Base-by-base conservation (phyloP, 1,140 invertebrate species). In the Cotesia glomerata region DNA sequence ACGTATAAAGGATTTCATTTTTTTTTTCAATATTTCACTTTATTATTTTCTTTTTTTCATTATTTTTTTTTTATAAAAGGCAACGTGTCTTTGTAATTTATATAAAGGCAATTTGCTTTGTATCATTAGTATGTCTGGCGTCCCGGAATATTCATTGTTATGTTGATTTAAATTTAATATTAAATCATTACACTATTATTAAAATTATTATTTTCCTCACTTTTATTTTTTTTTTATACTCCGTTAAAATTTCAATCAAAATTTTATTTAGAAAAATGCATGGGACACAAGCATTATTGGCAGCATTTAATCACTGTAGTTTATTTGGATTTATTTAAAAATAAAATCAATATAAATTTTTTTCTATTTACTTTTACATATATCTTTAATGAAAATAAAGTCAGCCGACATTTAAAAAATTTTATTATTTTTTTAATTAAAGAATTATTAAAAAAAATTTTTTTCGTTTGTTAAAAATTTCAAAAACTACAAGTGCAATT, bases 101-200 rank as follows among this genome's bases (percentile, higher is more conserved):
- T 77, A 78, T 84, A 81, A 87, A 87, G 85, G 85, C 85, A 87
- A 84, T 87, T 83, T 77, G 81, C 79, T 87, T 87, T 87, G 85
- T 87, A 87, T 87, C 84, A 85, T 86, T 81, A 82, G 85, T 86
- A 82, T 85, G 79, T 83, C 77, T 81, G 83, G 78, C 79, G 79
- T 81, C 79, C 83, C 83, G 71, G 72, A 75, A 77, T 65, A 16
- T n/a, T 16, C 51, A 32, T 34, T 62, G 9, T 32, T 71, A 51
- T 39, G 39, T 1, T 64, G n/a, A 16, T 71, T 8, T 52, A 71
- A 45, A 64, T 69, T 35, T 74, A 26, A 26, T 26, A n/a, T n/a
- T n/a, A n/a, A n/a, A n/a, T n/a, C n/a, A n/a, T 72, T n/a, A 45
- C 62, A 54, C 62, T 70, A 7, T 61, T 58, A 62, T 62, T 62